phyloP scores from a whole-genome alignment of 2,113 vertebrate genomes.

The Salvelinus namaycush region DNA sequence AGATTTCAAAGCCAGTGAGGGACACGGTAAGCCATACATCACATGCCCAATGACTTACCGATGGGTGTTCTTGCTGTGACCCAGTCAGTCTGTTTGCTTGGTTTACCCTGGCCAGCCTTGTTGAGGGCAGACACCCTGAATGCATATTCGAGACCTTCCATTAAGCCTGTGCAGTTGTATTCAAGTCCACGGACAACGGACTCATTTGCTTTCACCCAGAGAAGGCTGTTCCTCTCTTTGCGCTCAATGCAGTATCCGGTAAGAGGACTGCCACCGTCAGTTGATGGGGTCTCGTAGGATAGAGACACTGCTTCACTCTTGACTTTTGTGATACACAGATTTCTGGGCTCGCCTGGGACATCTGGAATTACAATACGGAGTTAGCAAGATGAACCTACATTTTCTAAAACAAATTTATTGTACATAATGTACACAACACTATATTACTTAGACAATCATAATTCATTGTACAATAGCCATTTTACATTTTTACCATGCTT shows the following conservation, averaged over 20 bases:
- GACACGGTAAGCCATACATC: not conserved
- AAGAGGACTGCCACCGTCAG: slow-evolving; percentile 91
- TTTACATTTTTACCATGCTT: not conserved
- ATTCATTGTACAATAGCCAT: not conserved
- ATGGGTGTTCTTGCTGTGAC: slow-evolving; percentile 90
- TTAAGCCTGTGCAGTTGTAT: slow-evolving; percentile 87
- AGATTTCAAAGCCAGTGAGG: not conserved
- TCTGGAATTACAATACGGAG: slow-evolving; percentile 66
- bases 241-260: slow-evolving; percentile 91
- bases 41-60: slow-evolving; percentile 70
- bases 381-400: not conserved
- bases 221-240: slow-evolving; percentile 95
- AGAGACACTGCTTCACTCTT: slow-evolving; percentile 92
- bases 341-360: slow-evolving; percentile 93
- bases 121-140: slow-evolving; percentile 95
- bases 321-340: slow-evolving; percentile 87
- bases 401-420: not conserved
- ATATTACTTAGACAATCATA: not conserved
- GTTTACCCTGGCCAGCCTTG: slow-evolving; percentile 91
- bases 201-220: slow-evolving; percentile 94
- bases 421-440: not conserved
- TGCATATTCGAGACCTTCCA: slow-evolving; percentile 94
- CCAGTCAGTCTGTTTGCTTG: slow-evolving; percentile 93
- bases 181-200: slow-evolving; percentile 85
- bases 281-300: slow-evolving; percentile 89